phyloP scores from a whole-genome alignment of 2,888 invertebrate species.

The Harpalus rufipes region DNA sequence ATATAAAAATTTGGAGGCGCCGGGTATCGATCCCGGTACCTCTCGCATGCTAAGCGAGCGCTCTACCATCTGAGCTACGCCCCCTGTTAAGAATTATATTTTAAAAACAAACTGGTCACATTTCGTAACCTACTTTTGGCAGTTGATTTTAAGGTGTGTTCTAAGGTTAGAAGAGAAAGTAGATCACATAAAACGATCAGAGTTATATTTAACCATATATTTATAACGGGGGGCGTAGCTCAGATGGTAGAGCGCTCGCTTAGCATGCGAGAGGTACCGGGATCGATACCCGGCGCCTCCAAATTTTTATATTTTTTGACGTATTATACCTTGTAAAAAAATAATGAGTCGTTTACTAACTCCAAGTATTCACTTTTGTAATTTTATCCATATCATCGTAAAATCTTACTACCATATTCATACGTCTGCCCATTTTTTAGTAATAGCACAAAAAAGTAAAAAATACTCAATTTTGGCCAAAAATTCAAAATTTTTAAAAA shows the following conservation, averaged over 20 bases:
- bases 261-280: conserved; percentile 76
- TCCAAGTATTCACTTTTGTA: too few relatives aligned
- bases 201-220: not conserved
- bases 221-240: conserved; percentile 55
- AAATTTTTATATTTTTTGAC: conserved; percentile 66
- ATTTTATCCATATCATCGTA: too few relatives aligned
- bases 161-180: not conserved
- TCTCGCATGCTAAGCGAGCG: conserved; percentile 81
- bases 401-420: too few relatives aligned
- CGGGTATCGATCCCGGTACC: conserved; percentile 80
- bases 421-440: too few relatives aligned
- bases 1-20: conserved; percentile 73
- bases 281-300: conserved; percentile 76
- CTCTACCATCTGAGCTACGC: conserved; percentile 80
- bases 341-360: too few relatives aligned
- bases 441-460: too few relatives aligned
- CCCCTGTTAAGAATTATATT: conserved; percentile 66
- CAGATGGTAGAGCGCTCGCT: conserved; percentile 73
- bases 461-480: too few relatives aligned
- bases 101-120: not conserved
- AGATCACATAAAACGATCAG: not conserved
- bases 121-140: not conserved
- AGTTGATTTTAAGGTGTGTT: not conserved
- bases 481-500: too few relatives aligned
- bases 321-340: too few relatives aligned